These are phyloP conservation scores for Ariopsis seemanni DNA, from an alignment of 2,113 vertebrate genomes.

Conservation along the genomic window DNA sequence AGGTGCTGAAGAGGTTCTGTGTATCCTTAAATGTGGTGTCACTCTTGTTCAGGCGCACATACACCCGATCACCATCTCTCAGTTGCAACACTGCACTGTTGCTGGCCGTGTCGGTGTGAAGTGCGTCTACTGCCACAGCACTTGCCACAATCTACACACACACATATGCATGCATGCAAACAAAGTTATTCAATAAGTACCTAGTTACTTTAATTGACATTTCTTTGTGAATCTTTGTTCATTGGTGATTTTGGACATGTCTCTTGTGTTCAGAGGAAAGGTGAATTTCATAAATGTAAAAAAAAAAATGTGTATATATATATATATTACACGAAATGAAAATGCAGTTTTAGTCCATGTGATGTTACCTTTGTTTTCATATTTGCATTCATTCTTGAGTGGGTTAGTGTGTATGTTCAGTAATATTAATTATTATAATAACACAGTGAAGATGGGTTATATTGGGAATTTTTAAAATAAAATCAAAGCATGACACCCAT, in stretches of 20 bases:
- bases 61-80: constrained; percentile 40
- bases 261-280: neutral
- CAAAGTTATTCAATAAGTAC: neutral
- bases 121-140: constrained; percentile 49
- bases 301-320: no score
- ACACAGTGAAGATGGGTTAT: neutral
- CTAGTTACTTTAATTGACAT: neutral
- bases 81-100: constrained; percentile 47
- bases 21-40: constrained; percentile 25
- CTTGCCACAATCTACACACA: constrained; percentile 46
- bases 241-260: neutral
- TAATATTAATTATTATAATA: neutral
- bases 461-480: neutral
- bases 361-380: neutral
- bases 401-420: neutral
- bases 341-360: neutral
- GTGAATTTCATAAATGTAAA: neutral
- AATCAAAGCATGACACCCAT: neutral
- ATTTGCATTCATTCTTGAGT: neutral
- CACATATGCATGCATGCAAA: neutral
- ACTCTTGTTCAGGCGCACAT: constrained; percentile 38
- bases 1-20: constrained; percentile 46
- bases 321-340: neutral
- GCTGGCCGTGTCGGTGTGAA: constrained; percentile 47
- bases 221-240: neutral